phyloP scores from a whole-genome alignment of 2,113 vertebrate genomes.

The Origma solitaria region DNA sequence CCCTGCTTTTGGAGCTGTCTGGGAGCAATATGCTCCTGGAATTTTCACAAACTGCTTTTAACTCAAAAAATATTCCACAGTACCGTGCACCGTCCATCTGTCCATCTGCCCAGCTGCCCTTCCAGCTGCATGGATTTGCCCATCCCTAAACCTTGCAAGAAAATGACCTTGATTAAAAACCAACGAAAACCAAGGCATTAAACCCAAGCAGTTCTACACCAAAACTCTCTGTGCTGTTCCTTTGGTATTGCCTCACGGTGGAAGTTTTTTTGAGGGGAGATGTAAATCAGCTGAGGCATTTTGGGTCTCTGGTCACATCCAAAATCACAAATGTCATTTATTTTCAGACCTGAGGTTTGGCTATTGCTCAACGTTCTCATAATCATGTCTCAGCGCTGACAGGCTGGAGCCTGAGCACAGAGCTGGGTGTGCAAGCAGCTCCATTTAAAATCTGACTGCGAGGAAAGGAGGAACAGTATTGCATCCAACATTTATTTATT shows the following conservation, averaged over 20 bases:
- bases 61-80: not conserved
- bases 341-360: not conserved
- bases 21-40: not conserved
- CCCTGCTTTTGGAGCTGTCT: not conserved
- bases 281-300: not conserved
- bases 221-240: not conserved
- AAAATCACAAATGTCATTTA: not conserved
- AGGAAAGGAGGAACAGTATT: not conserved
- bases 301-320: not conserved
- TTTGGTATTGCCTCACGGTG: not conserved
- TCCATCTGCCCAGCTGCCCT: not conserved
- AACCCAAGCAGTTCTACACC: not conserved
- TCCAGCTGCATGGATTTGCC: not conserved
- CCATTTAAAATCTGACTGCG: not conserved
- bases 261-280: too few species aligned
- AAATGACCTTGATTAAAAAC: not conserved
- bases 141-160: not conserved
- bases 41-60: not conserved
- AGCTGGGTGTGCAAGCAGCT: not conserved
- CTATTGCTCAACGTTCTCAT: not conserved
- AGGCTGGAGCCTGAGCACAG: not conserved
- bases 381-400: not conserved
- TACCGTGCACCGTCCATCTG: accelerated
- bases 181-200: not conserved
- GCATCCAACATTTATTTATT: not conserved